Evolutionary conservation across 2,888 invertebrate genomes (phyloP), one percentile per base, ranked within the genome.

Genomic region (Ophonus ardosiacus): DNA sequence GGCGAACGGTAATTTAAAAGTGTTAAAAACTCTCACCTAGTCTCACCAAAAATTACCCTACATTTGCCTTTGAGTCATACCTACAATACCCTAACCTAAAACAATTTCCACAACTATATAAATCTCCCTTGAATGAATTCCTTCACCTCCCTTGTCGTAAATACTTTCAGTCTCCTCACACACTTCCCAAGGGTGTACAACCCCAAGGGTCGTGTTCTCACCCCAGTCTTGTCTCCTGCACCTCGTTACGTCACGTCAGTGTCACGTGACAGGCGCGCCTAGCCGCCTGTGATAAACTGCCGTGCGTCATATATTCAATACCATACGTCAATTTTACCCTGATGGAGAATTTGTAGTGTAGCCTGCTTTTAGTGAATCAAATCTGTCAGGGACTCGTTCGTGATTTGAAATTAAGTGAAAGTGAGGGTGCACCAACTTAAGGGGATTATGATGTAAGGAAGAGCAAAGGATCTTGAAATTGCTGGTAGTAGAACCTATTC

Each of bases 281-380:
- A 63, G 63, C n/a, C 68, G 68, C 31, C 15, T 38, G 68, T 61
- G 80, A 80, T 61, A 63, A 80, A 80, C 40, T 80, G 61, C 40
- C 61, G 31, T 15, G 43, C 61, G 61, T 80, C 80, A 80, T 61
- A 80, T 80, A 80, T 80, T 80, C 80, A 80, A 80, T 80, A 63
- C 80, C 80, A 51, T 43, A 80, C 80, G 80, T 80, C 80, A 80
- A 80, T 80, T 80, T 63, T 40, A 80, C 80, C 17, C n/a, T 80
- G 80, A 80, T 80, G 80, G 59, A 38, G 80, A 80, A 80, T 80
- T 80, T 80, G 80, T 80, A 61, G 43, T 51, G 15, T 21, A 74
- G 43, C 1, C 17, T 17, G 56, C 51, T 78, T 78, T 78, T 51
- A 56, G 51, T 78, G 57, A 78, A 78, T 74, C 43, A 74, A 74